Percentiles rank a stretch among this genome's conserved stretches.
These are phyloP conservation scores for Tricholauxania praeusta DNA, from an alignment of 2,888 invertebrate genomes.

Conservation along the genomic window DNA sequence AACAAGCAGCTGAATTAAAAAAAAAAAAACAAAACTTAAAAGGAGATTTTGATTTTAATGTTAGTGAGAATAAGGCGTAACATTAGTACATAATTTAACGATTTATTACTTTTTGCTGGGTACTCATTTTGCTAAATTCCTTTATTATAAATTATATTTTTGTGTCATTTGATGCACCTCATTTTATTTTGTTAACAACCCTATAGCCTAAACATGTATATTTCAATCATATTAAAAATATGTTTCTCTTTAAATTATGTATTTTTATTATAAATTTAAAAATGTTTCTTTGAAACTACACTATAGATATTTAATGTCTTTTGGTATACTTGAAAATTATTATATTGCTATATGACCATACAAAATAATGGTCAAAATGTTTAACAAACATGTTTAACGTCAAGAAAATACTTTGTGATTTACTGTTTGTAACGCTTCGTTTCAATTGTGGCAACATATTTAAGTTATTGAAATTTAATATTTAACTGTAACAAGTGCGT, in stretches of 20 bases:
- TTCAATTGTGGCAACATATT: slow-evolving; percentile 23
- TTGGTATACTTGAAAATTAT: slow-evolving; percentile 26
- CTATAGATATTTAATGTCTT: slow-evolving; percentile 12
- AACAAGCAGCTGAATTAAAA: neutral
- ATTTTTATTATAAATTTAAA: slow-evolving; percentile 45
- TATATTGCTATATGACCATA: neutral
- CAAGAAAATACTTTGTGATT: slow-evolving; percentile 23
- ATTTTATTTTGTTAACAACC: neutral
- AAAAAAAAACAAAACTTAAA: neutral
- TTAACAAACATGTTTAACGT: neutral
- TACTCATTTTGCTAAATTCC: neutral
- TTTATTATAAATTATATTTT: neutral
- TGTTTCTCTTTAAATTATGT: slow-evolving; percentile 21
- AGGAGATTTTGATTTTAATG: neutral
- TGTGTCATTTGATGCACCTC: slow-evolving; percentile 25
- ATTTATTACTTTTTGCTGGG: neutral
- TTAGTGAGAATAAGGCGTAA: neutral
- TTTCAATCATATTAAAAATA: slow-evolving; percentile 32
- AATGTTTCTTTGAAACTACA: slow-evolving; percentile 38
- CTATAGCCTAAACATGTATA: slow-evolving; percentile 12
- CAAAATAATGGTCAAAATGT: neutral
- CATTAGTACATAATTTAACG: neutral
- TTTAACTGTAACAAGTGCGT: slow-evolving; percentile 46
- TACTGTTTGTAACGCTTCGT: slow-evolving; percentile 17
- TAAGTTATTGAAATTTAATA: slow-evolving; percentile 4